phyloP scores from a whole-genome alignment of 2,113 vertebrate genomes.

The Shinisaurus crocodilurus region DNA sequence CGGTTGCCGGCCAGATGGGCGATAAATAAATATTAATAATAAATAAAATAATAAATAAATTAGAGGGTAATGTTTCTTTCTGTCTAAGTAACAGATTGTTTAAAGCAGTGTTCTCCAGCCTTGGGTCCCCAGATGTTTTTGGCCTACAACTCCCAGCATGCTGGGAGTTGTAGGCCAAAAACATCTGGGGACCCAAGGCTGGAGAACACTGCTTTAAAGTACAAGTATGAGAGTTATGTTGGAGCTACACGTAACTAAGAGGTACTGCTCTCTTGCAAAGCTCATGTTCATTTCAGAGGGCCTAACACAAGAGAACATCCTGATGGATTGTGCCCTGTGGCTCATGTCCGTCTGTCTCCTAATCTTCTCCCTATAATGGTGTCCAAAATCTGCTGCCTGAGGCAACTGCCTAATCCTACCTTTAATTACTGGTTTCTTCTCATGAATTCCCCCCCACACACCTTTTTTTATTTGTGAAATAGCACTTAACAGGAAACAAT shows the following conservation, averaged over 20 bases:
- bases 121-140: no score
- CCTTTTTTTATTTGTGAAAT: no score
- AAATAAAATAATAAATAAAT: no score
- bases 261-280: background rate
- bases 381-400: background rate
- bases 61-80: conserved; percentile 70
- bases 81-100: background rate
- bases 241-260: background rate
- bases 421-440: background rate
- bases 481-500: background rate
- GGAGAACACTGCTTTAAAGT: no score
- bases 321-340: background rate
- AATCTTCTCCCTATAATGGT: background rate
- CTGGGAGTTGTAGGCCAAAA: no score
- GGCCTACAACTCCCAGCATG: no score
- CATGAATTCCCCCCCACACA: no score
- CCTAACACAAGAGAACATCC: background rate
- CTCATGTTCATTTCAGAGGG: background rate
- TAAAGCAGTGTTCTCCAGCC: no score
- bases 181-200: no score
- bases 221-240: background rate
- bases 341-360: background rate
- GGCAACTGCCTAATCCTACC: background rate
- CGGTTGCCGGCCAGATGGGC: no score
- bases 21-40: no score